These are phyloP conservation scores for Augochlora pura DNA, from an alignment of 1,140 invertebrate species.

Conservation along the genomic window DNA sequence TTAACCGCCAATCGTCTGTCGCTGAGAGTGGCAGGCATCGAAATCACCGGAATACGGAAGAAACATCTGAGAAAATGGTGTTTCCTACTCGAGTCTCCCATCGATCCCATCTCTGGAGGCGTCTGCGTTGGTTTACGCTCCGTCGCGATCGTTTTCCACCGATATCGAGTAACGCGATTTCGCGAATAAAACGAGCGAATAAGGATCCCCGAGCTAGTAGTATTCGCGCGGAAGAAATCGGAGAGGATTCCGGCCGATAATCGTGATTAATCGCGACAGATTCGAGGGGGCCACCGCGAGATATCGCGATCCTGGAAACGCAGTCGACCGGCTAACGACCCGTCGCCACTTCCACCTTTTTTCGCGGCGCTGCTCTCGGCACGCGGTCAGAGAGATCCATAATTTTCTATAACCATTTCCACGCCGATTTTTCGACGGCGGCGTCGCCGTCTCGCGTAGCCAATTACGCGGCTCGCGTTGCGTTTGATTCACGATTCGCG, in stretches of 20 bases:
- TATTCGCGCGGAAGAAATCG: constrained; percentile 25
- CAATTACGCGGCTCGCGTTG: constrained; percentile 52
- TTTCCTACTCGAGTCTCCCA: not conserved
- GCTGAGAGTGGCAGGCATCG: not conserved
- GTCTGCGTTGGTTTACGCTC: not conserved
- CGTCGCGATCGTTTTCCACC: not conserved
- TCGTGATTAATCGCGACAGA: constrained; percentile 43
- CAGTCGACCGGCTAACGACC: constrained; percentile 20
- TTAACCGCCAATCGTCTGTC: no score
- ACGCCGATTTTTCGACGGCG: not conserved
- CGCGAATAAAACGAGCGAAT: constrained; percentile 7
- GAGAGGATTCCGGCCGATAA: constrained; percentile 41
- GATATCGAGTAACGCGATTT: constrained; percentile 19
- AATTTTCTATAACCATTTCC: constrained; percentile 10
- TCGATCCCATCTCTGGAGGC: not conserved
- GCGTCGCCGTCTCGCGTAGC: not conserved
- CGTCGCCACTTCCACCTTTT: not conserved
- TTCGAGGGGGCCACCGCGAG: constrained; percentile 27
- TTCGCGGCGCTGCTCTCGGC: not conserved
- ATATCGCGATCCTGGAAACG: constrained; percentile 38
- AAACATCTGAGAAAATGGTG: not conserved
- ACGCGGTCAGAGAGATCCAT: not conserved
- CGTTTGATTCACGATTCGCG: constrained; percentile 43
- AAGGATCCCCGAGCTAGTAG: not conserved
- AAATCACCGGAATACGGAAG: not conserved